Evolutionary conservation across 2,113 vertebrate genomes (phyloP).

Genomic region (Muscicapa adusta): DNA sequence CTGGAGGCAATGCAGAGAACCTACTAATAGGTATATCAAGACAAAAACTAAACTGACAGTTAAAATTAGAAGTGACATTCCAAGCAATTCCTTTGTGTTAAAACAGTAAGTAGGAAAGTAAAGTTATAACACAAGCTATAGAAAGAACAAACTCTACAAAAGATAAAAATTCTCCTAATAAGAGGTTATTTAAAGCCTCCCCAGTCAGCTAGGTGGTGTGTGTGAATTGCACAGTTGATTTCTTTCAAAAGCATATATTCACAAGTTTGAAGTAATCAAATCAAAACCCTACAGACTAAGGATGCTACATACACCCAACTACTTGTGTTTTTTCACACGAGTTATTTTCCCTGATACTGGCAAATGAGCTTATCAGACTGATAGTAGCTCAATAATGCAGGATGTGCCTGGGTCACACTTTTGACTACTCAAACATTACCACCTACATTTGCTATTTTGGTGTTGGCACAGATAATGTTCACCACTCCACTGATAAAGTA

Average conservation of each 20-base stretch:
- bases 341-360: not conserved
- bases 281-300: not conserved
- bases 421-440: fast-evolving
- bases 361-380: not conserved
- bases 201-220: not conserved
- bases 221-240: not conserved
- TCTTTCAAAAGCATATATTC: not conserved
- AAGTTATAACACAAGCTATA: not conserved
- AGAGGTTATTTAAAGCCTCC: not conserved
- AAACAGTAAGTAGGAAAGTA: not conserved
- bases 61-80: not conserved
- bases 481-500: not conserved
- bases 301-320: not conserved
- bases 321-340: not conserved
- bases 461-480: not conserved
- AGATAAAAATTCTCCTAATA: not conserved
- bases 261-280: not conserved
- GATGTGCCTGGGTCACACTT: not conserved
- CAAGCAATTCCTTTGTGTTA: not conserved
- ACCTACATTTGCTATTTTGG: not conserved
- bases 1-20: not conserved
- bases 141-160: not conserved
- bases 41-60: not conserved
- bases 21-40: not conserved
- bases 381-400: fast-evolving